Percentiles rank a stretch among this genome's conserved stretches.
phyloP scores from a whole-genome alignment of 2,797 vertebrate genomes.

The Numenius phaeopus region DNA sequence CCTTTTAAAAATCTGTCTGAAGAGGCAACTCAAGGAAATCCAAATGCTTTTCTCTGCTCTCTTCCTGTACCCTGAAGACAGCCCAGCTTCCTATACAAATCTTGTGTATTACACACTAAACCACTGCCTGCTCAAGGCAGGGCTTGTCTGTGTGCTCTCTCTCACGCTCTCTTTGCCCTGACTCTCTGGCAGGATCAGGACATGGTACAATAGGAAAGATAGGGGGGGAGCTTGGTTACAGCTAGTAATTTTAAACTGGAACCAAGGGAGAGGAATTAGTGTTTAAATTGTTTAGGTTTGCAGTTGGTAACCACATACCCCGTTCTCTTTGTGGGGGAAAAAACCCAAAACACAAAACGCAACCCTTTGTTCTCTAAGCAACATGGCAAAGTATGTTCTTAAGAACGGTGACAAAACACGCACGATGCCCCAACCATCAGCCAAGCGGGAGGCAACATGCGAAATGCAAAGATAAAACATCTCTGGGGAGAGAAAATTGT shows the following conservation, averaged over 20 bases:
- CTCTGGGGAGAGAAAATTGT: constrained; percentile 5
- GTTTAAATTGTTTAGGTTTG: constrained; percentile 42
- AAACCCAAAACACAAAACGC: constrained; percentile 31
- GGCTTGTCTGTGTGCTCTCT: constrained; percentile 43
- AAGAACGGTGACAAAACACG: background rate
- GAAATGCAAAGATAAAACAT: constrained; percentile 11
- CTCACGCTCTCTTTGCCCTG: constrained; percentile 58
- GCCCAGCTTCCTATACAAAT: constrained; percentile 58
- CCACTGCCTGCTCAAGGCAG: constrained; percentile 43
- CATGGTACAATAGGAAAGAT: constrained; percentile 21
- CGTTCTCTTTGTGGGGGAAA: background rate
- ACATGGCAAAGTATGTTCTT: constrained; percentile 56
- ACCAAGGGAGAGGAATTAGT: constrained; percentile 57
- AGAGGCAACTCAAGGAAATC: constrained; percentile 43
- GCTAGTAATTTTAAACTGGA: constrained; percentile 16
- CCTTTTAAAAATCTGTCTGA: constrained; percentile 36
- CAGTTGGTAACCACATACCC: constrained; percentile 58
- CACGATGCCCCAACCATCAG: background rate
- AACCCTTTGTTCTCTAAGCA: constrained; percentile 61
- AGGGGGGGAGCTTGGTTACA: constrained; percentile 39
- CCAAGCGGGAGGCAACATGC: constrained; percentile 23
- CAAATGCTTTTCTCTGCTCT: constrained; percentile 54
- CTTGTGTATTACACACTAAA: constrained; percentile 41
- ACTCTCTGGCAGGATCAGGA: constrained; percentile 60
- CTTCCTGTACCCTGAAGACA: constrained; percentile 63